phyloP scores from a whole-genome alignment of 2,113 vertebrate species.

The Cettia cetti region DNA sequence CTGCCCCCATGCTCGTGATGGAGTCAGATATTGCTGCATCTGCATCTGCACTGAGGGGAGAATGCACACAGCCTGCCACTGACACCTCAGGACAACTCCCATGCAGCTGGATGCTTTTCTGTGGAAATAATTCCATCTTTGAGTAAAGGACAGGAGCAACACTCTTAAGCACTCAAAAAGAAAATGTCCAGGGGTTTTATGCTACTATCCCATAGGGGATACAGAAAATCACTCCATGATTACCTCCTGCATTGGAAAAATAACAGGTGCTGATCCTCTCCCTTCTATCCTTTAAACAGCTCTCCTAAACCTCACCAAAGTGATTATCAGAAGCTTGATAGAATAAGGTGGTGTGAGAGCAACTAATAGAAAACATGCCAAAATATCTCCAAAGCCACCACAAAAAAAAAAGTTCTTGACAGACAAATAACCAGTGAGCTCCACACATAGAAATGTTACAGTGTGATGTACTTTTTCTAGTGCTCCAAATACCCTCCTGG shows the following conservation, averaged over 20 bases:
- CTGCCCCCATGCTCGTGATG: background rate
- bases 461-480: background rate
- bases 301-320: background rate
- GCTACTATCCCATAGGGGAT: background rate
- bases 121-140: background rate
- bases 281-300: background rate
- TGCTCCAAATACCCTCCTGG: background rate
- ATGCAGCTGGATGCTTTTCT: background rate
- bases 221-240: background rate
- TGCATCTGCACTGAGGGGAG: background rate
- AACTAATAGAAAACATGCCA: background rate
- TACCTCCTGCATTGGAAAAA: background rate
- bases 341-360: background rate
- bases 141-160: background rate
- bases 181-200: background rate
- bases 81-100: background rate
- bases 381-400: background rate
- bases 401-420: background rate
- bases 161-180: background rate
- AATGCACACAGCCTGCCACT: background rate
- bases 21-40: background rate
- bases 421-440: background rate
- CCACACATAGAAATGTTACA: background rate
- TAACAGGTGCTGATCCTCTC: background rate
- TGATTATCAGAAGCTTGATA: background rate